Percentiles rank a stretch among this genome's conserved stretches.
These are phyloP conservation scores for Pleuronectes platessa DNA, from an alignment of 2,113 vertebrate species.

Conservation along the genomic window DNA sequence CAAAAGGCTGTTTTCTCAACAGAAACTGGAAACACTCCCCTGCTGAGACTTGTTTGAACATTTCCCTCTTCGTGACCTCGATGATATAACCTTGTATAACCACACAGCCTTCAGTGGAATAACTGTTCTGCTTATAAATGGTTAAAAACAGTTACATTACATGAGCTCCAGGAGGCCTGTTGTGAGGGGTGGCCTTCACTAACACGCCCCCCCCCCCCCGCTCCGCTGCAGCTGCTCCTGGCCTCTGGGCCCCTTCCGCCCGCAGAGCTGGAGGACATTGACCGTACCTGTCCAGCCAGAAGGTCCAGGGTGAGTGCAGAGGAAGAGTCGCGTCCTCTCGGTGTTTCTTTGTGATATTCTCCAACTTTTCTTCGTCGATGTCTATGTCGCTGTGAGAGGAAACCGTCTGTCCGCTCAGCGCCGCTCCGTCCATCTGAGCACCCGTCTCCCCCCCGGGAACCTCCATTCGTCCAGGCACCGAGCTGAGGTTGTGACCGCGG, in stretches of 20 bases:
- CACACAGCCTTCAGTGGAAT: too few relatives aligned
- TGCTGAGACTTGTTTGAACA: too few relatives aligned
- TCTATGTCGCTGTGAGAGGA: constrained; percentile 77
- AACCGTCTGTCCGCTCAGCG: constrained; percentile 65
- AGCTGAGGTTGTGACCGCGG: neutral
- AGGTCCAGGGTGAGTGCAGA: constrained; percentile 84
- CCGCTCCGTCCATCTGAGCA: constrained; percentile 71
- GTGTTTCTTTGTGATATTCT: constrained; percentile 81
- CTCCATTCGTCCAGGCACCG: constrained; percentile 67
- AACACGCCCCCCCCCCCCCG: neutral
- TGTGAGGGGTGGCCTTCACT: constrained; percentile 51
- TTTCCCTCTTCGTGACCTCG: too few relatives aligned
- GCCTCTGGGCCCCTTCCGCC: neutral
- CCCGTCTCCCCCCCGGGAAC: constrained; percentile 69
- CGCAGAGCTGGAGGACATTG: neutral
- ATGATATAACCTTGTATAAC: too few relatives aligned
- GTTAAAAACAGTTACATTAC: neutral
- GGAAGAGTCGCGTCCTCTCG: constrained; percentile 77
- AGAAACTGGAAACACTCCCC: too few relatives aligned
- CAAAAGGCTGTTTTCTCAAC: too few relatives aligned
- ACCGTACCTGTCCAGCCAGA: constrained; percentile 84
- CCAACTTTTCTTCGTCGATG: constrained; percentile 84
- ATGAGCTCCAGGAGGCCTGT: constrained; percentile 53
- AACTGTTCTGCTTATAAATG: neutral
- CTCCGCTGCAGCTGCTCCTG: neutral